Conservation (phyloP, 2,888 invertebrate species). For the Bembecia ichneumoniformis region DNA sequence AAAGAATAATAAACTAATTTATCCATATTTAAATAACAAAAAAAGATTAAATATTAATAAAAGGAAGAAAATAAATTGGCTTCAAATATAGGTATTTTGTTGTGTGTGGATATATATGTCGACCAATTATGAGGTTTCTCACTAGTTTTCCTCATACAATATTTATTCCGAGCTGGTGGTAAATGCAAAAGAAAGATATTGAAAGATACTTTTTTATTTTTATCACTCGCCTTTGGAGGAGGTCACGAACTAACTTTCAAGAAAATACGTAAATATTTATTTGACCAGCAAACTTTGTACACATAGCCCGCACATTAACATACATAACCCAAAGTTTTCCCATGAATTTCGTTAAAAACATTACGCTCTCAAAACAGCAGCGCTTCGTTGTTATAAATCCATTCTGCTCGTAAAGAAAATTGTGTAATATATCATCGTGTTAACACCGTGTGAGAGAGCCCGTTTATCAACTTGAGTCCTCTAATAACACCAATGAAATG, state of each 20-base stretch:
- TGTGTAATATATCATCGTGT: constrained; percentile 60
- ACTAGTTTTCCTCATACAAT: no score
- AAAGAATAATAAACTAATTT: no score
- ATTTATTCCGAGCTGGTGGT: no score
- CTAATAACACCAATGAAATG: constrained; percentile 34
- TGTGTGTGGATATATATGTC: no score
- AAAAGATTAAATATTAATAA: no score
- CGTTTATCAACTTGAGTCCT: constrained; percentile 57
- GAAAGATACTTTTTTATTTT: neutral
- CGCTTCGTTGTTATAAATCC: constrained; percentile 46
- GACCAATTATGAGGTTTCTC: no score
- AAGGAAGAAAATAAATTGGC: no score
- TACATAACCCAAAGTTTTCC: constrained; percentile 1
- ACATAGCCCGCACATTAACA: no score
- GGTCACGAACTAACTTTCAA: neutral
- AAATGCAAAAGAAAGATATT: no score
- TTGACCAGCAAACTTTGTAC: constrained; percentile 7
- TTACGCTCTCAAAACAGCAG: constrained; percentile 11
- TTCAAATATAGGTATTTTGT: no score
- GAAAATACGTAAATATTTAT: constrained; percentile 12
- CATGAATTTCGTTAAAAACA: constrained; percentile 14
- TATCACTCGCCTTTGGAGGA: neutral
- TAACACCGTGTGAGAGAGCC: constrained; percentile 47
- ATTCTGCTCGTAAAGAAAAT: constrained; percentile 61
- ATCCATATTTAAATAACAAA: no score